Evolutionary conservation across 92 coral and sea anemone species (phyloP), one percentile per base, ranked within the genome.

Genomic region (Diadumene lineata): DNA sequence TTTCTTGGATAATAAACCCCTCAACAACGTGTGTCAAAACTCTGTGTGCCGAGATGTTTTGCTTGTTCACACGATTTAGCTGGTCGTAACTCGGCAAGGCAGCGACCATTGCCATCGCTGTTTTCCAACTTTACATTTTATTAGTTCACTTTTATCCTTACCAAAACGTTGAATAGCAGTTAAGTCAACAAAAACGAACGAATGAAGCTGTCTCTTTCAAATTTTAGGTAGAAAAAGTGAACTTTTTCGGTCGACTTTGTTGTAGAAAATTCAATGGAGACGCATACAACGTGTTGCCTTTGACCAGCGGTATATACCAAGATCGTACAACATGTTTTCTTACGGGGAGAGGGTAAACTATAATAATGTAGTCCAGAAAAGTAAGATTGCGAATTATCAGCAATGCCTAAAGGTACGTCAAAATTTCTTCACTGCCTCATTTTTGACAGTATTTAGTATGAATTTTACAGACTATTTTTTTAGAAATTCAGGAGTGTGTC

Each of bases 1-100:
- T 94, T 72, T 94, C 98, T 80, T 94, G 98, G 31, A 94, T 94
- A 71, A 94, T 84, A 84, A 94, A 94, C 33, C 97, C 93, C 73
- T 94, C 98, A 23, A 94, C 92, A 48, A 86, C 91, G 51, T 94
- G 98, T 48, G 97, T 94, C 33, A 94, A 83, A 44, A 94, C 86
- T 43, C 97, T 80, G 31, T 89, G 87, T 17, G 97, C 88, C 13
- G 94, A 82, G 68, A 85, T 79, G 43, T 81, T 86, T 9, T 91
- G 72, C 63, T 87, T 90, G 48, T 86, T 80, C 64, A 76, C 66
- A 51, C 92, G 89, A 56, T 82, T 84, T 34, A 79, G 70, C 43
- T 83, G 89, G 44, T 73, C 91, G 31, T 71, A 81, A 62, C 73
- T 87, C 16, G 79, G 68, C 56, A 88, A 72, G 53, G 81, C 80